Percentiles rank a stretch among this genome's conserved stretches.
These are phyloP conservation scores for Corythaixoides concolor DNA, from an alignment of 2,113 vertebrate species.

Conservation along the genomic window DNA sequence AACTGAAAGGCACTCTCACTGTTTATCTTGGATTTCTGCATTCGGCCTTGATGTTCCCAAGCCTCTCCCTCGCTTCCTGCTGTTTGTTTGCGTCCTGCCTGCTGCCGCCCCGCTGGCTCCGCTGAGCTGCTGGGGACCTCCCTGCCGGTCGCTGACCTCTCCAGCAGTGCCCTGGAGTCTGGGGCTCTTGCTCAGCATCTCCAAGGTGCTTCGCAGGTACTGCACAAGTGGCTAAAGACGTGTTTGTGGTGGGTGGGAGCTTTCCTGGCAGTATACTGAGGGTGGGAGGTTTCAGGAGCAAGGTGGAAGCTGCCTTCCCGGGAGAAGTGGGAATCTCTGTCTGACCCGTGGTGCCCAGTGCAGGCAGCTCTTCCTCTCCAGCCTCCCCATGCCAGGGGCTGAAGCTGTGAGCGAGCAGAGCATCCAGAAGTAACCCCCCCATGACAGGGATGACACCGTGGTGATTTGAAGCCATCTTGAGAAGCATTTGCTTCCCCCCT, in stretches of 20 bases:
- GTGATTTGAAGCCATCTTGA: not conserved
- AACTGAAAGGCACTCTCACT: not conserved
- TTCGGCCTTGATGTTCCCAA: not conserved
- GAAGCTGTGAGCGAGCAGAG: not conserved
- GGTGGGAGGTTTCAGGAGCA: not conserved
- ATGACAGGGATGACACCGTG: fast-evolving
- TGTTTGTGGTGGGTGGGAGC: not conserved
- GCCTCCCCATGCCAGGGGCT: not conserved
- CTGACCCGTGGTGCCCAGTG: fast-evolving
- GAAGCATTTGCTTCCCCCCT: not conserved
- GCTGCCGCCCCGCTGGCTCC: not conserved
- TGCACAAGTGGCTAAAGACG: fast-evolving
- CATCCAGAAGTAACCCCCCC: not conserved
- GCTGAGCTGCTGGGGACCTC: not conserved
- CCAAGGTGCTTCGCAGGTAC: not conserved
- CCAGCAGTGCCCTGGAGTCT: not conserved
- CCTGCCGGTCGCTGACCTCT: fast-evolving
- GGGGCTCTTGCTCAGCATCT: not conserved
- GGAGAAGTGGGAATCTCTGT: not conserved
- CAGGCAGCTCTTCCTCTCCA: not conserved
- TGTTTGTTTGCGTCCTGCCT: not conserved
- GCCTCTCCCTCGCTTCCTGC: not conserved
- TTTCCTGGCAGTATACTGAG: not conserved
- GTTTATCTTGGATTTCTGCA: not conserved
- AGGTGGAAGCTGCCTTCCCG: fast-evolving